phyloP scores from a whole-genome alignment of 2,113 vertebrate species.

The Microtus montanus region DNA sequence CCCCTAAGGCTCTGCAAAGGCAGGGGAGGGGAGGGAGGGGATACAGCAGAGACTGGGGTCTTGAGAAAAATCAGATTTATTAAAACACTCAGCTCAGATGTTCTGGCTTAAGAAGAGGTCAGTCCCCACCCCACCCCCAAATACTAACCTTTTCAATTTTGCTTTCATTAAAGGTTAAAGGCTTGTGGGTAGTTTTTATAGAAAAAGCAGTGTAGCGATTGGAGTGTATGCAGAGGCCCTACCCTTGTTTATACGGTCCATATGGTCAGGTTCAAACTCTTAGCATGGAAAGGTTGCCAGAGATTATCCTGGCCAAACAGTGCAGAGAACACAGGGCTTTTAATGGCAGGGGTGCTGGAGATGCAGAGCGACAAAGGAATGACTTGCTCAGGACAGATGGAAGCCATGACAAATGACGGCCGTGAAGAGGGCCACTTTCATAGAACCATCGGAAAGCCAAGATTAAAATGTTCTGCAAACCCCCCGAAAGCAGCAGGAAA shows the following conservation, averaged over 20 bases:
- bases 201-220: conserved; percentile 79
- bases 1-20: neutral
- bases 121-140: neutral
- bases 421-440: conserved; percentile 74
- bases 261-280: conserved; percentile 74
- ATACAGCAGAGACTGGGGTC: conserved; percentile 73
- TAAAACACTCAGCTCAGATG: conserved; percentile 71
- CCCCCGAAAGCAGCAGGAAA: conserved; percentile 60
- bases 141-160: conserved; percentile 75
- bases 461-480: conserved; percentile 49
- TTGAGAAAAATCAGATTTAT: conserved; percentile 76
- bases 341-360: conserved; percentile 78
- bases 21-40: neutral
- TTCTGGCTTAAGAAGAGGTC: conserved; percentile 55
- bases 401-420: conserved; percentile 82
- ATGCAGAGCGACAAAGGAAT: conserved; percentile 84
- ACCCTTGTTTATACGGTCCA: conserved; percentile 68
- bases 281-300: conserved; percentile 74
- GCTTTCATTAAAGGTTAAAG: conserved; percentile 80
- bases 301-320: conserved; percentile 83
- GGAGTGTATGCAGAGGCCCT: conserved; percentile 76
- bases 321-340: conserved; percentile 78
- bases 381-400: conserved; percentile 81
- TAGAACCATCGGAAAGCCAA: conserved; percentile 74
- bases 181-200: conserved; percentile 77